phyloP scores from a whole-genome alignment of 2,888 invertebrate species.

The Drosophila imparisetae region DNA sequence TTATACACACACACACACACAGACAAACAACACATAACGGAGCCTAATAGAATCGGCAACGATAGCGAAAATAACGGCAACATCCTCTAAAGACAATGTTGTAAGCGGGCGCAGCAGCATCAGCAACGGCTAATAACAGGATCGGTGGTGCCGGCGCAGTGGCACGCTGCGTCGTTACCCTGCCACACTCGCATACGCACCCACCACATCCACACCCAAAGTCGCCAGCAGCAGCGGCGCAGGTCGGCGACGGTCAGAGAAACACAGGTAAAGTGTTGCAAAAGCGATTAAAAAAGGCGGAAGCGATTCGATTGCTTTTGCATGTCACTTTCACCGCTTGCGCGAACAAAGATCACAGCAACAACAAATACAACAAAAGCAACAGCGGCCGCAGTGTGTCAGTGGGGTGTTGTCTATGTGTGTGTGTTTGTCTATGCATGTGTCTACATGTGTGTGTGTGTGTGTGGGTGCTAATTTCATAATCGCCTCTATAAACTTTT shows the following conservation, averaged over 20 bases:
- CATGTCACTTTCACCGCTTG: slow-evolving; percentile 84
- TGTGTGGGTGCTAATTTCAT: slow-evolving; percentile 62
- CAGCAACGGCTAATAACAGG: slow-evolving; percentile 57
- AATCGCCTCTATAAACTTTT: slow-evolving; percentile 39
- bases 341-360: slow-evolving; percentile 23
- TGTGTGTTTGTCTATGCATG: neutral
- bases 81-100: slow-evolving; percentile 49
- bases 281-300: slow-evolving; percentile 49
- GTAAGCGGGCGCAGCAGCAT: slow-evolving; percentile 36
- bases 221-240: slow-evolving; percentile 8
- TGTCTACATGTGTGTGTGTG: slow-evolving; percentile 29
- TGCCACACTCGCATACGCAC: slow-evolving; percentile 43
- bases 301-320: slow-evolving; percentile 80
- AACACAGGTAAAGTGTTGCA: slow-evolving; percentile 45
- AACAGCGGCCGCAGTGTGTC: slow-evolving; percentile 39
- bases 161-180: slow-evolving; percentile 58
- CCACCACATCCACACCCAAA: slow-evolving; percentile 7
- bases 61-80: slow-evolving; percentile 20
- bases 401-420: slow-evolving; percentile 28
- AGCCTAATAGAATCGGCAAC: slow-evolving; percentile 31
- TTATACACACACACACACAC: neutral
- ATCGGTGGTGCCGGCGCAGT: slow-evolving; percentile 52
- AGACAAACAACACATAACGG: slow-evolving; percentile 12
- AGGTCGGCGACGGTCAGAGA: slow-evolving; percentile 52
- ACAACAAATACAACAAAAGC: slow-evolving; percentile 2